Evolutionary conservation across 2,113 vertebrate species (phyloP).

Genomic region (Cricetomys ansorgei): DNA sequence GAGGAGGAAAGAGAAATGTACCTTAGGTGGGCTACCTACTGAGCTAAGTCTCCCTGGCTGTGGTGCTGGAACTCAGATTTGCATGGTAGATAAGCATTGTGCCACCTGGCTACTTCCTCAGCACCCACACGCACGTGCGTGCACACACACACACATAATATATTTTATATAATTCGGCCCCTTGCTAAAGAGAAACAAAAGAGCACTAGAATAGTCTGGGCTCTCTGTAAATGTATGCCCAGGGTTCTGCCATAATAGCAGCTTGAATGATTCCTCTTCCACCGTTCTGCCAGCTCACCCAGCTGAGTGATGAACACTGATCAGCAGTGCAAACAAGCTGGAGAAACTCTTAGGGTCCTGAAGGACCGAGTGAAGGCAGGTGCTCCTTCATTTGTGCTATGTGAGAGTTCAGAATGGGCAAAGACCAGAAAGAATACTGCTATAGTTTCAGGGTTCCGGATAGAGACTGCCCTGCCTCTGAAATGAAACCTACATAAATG

Average conservation of each 20-base stretch:
- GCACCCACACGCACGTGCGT: too few species aligned
- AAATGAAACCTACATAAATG: fast-evolving
- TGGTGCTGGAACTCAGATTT: fast-evolving
- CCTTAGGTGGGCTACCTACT: not conserved
- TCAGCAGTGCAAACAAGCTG: not conserved
- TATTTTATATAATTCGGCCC: not conserved
- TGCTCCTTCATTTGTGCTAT: not conserved
- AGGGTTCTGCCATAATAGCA: not conserved
- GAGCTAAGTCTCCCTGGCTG: not conserved
- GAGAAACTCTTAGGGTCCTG: not conserved
- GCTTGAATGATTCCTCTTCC: not conserved
- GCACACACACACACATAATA: too few species aligned
- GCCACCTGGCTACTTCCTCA: not conserved
- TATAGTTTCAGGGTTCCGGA: not conserved
- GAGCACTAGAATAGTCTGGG: not conserved
- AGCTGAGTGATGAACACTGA: not conserved
- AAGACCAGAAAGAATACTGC: not conserved
- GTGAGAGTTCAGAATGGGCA: not conserved
- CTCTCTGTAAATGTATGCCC: not conserved
- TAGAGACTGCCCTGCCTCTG: not conserved
- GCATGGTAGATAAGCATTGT: not conserved
- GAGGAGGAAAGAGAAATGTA: too few species aligned
- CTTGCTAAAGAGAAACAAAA: not conserved
- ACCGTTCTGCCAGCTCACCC: not conserved
- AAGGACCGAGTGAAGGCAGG: not conserved